phyloP scores from a whole-genome alignment of 2,797 vertebrate genomes.

The Lepidocolaptes lacrymiger region DNA sequence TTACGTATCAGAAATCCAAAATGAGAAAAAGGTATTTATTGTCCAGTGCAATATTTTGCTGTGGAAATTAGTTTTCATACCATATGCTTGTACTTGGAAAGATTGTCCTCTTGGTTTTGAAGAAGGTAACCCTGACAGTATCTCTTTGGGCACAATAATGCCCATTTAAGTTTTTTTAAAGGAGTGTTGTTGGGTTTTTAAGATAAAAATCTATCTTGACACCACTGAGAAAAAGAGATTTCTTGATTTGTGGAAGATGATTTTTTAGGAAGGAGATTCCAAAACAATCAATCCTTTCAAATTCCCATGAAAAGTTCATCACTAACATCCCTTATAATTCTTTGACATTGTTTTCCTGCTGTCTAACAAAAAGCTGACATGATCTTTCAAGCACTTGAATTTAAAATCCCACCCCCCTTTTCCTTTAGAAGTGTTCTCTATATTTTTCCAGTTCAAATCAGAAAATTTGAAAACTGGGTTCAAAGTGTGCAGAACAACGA shows the following conservation, averaged over 20 bases:
- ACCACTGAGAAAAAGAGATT: slow-evolving; percentile 65
- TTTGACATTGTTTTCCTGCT: background rate
- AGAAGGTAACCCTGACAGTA: background rate
- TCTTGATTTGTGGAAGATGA: slow-evolving; percentile 26
- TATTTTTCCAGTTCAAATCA: slow-evolving; percentile 54
- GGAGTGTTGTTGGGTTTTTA: background rate
- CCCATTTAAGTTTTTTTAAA: background rate
- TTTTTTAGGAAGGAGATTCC: slow-evolving; percentile 36
- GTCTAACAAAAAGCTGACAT: background rate
- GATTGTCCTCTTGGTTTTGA: background rate
- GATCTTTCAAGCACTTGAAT: background rate
- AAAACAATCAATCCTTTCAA: slow-evolving; percentile 26
- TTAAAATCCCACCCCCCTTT: slow-evolving; percentile 33
- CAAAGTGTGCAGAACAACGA: slow-evolving; percentile 71
- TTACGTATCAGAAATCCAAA: background rate
- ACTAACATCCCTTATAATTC: background rate
- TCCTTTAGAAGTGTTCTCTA: slow-evolving; percentile 5
- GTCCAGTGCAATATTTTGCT: background rate
- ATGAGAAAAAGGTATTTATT: background rate
- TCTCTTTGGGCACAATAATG: background rate
- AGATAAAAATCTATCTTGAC: slow-evolving; percentile 3
- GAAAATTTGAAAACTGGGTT: slow-evolving; percentile 68
- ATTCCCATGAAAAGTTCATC: background rate
- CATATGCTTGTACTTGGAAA: background rate
- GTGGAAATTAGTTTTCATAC: background rate